Evolutionary conservation across 2,888 invertebrate species (phyloP), one percentile per base, ranked within the genome.

Genomic region (Tortrix viridana): DNA sequence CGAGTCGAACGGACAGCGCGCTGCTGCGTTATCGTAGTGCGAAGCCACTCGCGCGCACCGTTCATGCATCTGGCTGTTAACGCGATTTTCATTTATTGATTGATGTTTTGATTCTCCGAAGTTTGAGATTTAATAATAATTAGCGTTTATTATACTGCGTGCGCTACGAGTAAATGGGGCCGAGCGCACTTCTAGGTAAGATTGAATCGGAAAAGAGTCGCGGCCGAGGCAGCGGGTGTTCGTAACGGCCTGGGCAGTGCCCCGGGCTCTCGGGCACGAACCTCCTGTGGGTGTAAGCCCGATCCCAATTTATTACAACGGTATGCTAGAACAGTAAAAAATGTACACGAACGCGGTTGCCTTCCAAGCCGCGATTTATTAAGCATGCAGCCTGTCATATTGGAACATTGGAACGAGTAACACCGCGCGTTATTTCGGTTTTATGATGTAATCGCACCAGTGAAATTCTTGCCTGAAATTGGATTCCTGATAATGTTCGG

Each of bases 241-340:
- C 63, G 71, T 83, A 81, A 84, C 79, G 77, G 74, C 66, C 60
- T 65, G 65, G 46, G 56, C 46, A 44, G 20, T 49, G 46, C 68
- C 73, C 65, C 73, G 74, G 58, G 38, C 48, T 18, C 47, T 48
- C 47, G 60, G 73, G 67, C 70, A 76, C 76, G 76, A 74, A 74
- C 69, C 73, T 72, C 73, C 70, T 71, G 67, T 61, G 72, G 76
- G 72, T 71, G 67, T 61, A 71, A 75, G 72, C 65, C 71, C 73
- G 66, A 72, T 71, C 71, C 70, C 74, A 74, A 82, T 83, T 81
- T 82, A 81, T 81, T 75, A 73, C 73, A 63, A 65, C 59, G 67
- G 66, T 69, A 71, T 12, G 12, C 65, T 55, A 65, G 57, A 64
- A 65, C 71, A 50, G 60, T 79, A 81, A 79, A 82, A 77, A 80